A percentile compares a stretch with the other conserved stretches of the same genome.
phyloP scores from a whole-genome alignment of 1,140 invertebrate species.

The Cherax destructor region DNA sequence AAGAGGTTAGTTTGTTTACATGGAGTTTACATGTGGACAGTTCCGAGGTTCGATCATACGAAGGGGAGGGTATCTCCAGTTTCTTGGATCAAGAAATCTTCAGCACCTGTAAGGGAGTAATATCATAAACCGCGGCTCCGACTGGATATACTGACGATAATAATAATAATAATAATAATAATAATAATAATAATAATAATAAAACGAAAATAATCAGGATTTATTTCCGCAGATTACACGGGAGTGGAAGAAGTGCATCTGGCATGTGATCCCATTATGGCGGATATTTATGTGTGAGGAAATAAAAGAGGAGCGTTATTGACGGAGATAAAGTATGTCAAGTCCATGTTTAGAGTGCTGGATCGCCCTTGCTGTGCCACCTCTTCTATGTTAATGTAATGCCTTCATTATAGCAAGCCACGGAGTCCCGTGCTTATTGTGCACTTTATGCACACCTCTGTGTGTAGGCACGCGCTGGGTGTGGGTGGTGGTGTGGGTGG shows the following conservation, averaged over 20 bases:
- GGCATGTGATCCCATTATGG: not conserved
- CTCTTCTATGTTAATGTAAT: conserved; percentile 23
- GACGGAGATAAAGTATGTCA: conserved; percentile 21
- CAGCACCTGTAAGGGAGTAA: not conserved
- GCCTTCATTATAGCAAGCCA: not conserved
- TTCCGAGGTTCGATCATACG: too few relatives aligned
- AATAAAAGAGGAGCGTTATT: conserved; percentile 1
- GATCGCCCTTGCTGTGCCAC: not conserved
- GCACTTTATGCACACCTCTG: not conserved
- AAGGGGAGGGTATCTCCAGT: too few relatives aligned
- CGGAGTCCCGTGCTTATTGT: not conserved
- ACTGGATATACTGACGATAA: too few relatives aligned
- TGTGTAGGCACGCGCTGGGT: not conserved
- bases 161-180: too few relatives aligned
- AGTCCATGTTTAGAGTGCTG: not conserved
- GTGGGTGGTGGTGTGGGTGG: not conserved
- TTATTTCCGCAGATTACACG: too few relatives aligned
- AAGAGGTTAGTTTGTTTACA: too few relatives aligned
- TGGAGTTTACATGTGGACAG: too few relatives aligned
- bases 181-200: not conserved
- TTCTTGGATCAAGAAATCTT: not conserved
- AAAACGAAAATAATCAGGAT: too few relatives aligned
- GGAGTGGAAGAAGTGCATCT: not conserved
- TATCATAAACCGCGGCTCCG: too few relatives aligned
- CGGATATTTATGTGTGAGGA: not conserved